Base-by-base conservation (phyloP, 2,888 invertebrate genomes). In the Drosophila nr. fundita region DNA sequence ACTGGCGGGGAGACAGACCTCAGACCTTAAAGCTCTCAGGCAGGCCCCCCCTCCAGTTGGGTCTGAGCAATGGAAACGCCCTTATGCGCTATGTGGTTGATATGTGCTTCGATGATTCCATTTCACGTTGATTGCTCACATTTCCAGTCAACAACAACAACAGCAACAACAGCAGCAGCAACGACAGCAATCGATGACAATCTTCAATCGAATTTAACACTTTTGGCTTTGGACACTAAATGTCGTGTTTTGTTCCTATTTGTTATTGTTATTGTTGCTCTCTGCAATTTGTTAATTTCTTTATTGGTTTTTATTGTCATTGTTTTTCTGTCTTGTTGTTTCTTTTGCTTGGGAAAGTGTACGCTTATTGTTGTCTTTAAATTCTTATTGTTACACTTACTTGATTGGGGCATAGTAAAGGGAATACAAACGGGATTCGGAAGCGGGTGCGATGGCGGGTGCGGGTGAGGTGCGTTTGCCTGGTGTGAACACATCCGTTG, bases 261-360 rank as follows among this genome's bases (percentile, higher is more conserved):
- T 81, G 68, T 68, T 65, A 50, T 79, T 81, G 68, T 68, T 65
- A 50, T 61, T 71, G 63, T 71, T 75, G 60, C 61, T 59, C 42
- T 57, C 65, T 68, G 75, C 68, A 88, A 82, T 90, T 87, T 90
- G 88, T 90, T 87, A 90, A 89, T 90, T 90, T 87, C 89, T 87
- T 89, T 90, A 87, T 90, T 87, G 90, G 59, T 76, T 87, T 89
- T 85, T 86, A 85, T 87, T 84, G 85, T 90, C 79, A 69, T 82
- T 76, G 78, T 79, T 87, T 71, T 40, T 32, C 15, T 52, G 8
- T 49, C 63, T 64, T 73, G 11, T 36, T 36, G 24, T 45, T 70
- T 64, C 65, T 45, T 40, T n/a, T 53, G 61, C 55, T 60, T 62
- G 68, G 42, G 71, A 72, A 82, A 78, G 80, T 82, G 68, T 68